Evolutionary conservation across 1,140 invertebrate genomes (phyloP).

Genomic region (Drosophila persimilis): DNA sequence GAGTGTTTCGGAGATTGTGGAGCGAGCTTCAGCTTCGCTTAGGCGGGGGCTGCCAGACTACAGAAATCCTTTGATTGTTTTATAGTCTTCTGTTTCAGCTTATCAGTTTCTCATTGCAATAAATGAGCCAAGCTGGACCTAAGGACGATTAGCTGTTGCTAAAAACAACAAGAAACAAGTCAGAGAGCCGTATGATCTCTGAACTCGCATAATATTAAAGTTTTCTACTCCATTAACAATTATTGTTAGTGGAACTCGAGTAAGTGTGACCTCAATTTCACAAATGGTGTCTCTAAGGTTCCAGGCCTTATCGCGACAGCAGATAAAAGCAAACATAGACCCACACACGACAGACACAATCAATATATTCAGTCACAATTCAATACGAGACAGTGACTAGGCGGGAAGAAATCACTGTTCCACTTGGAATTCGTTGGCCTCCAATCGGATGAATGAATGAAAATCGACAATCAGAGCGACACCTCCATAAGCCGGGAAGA

Average conservation of each 20-base stretch:
- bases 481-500: background rate
- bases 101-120: constrained; percentile 16
- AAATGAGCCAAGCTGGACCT: too few species aligned
- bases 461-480: too few species aligned
- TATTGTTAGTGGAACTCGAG: background rate
- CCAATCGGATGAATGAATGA: too few species aligned
- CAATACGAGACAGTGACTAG: constrained; percentile 8
- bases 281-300: background rate
- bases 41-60: constrained; percentile 47
- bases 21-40: constrained; percentile 7
- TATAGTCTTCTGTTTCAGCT: constrained; percentile 1
- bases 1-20: constrained; percentile 3
- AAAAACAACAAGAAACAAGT: too few species aligned
- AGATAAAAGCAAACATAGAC: constrained; percentile 25
- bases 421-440: constrained; percentile 14
- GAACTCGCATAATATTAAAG: background rate
- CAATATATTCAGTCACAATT: constrained; percentile 6
- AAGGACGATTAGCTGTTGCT: too few species aligned
- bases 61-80: constrained; percentile 18
- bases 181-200: too few species aligned
- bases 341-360: constrained; percentile 6
- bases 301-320: constrained; percentile 25
- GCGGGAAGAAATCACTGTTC: constrained; percentile 1
- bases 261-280: constrained; percentile 25
- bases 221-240: background rate